Evolutionary conservation across 1,140 invertebrate species (phyloP).

Genomic region (Brachystomella parvula): DNA sequence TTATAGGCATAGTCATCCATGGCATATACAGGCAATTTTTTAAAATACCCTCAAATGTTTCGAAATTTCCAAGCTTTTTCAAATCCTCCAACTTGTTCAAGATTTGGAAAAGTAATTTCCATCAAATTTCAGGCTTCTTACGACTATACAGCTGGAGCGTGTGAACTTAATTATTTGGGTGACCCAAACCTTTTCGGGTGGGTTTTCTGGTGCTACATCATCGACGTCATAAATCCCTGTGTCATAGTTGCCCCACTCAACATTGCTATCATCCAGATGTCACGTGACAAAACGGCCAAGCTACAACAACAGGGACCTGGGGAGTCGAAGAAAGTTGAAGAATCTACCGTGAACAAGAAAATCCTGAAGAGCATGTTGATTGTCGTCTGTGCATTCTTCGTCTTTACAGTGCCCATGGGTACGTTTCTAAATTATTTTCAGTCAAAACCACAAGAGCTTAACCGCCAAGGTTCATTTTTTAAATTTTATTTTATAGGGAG

Average conservation of each 20-base stretch:
- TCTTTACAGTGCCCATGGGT: constrained; percentile 19
- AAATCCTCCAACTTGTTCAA: too few species aligned
- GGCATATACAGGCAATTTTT: too few species aligned
- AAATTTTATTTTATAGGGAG: too few species aligned
- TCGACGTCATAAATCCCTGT: not conserved
- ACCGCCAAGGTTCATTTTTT: too few species aligned
- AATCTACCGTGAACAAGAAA: constrained; percentile 11
- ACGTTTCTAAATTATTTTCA: too few species aligned
- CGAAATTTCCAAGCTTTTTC: too few species aligned
- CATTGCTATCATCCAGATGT: constrained; percentile 15
- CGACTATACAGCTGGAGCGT: constrained; percentile 18
- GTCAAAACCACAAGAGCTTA: too few species aligned
- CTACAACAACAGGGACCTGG: too few species aligned
- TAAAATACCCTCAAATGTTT: too few species aligned
- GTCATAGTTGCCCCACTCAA: not conserved
- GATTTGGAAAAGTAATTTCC: constrained; percentile 8
- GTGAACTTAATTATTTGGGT: constrained; percentile 14
- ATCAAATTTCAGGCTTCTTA: constrained; percentile 3
- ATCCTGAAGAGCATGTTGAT: constrained; percentile 28
- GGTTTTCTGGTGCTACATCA: not conserved
- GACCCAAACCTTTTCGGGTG: not conserved
- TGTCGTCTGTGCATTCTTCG: constrained; percentile 17
- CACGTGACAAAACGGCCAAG: constrained; percentile 21
- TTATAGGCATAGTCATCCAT: too few species aligned
- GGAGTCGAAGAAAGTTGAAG: constrained; percentile 9